Conservation (phyloP, 2,113 vertebrate species). For the Nycticebus coucang region DNA sequence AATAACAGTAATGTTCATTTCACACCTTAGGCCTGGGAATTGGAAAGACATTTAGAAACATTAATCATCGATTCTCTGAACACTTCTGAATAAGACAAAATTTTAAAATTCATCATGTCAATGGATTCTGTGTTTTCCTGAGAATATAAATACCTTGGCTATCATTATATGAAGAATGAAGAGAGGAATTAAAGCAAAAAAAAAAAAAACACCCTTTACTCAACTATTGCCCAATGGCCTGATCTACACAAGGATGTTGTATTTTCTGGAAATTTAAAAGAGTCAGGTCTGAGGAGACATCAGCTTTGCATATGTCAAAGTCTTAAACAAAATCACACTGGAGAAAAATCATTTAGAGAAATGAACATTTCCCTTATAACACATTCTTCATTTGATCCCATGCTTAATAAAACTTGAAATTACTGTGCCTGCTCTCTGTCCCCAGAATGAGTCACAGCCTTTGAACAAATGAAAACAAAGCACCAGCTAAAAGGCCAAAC, state of each 20-base stretch:
- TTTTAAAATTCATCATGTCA: conserved; percentile 47
- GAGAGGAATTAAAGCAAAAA: neutral
- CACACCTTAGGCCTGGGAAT: conserved; percentile 9
- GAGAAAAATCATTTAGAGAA: conserved; percentile 1
- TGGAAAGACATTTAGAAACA: conserved; percentile 5
- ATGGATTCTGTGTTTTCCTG: conserved; percentile 40
- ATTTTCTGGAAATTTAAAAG: neutral
- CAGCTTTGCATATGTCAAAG: neutral
- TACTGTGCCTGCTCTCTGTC: neutral
- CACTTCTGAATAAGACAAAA: neutral
- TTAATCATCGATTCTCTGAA: neutral
- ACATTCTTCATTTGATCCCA: neutral
- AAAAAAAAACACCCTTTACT: neutral
- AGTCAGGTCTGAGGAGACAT: neutral
- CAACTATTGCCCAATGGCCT: neutral
- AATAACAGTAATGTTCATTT: neutral
- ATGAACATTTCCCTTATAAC: neutral
- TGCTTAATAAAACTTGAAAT: conserved; percentile 34
- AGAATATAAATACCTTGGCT: conserved; percentile 24
- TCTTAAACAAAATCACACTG: neutral
- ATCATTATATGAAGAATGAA: neutral
- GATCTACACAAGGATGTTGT: neutral
- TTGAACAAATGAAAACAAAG: neutral
- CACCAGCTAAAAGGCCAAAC: neutral
- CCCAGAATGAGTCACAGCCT: neutral